A percentile compares a stretch with the other conserved stretches of the same genome.
These are phyloP conservation scores for Phyllostomus discolor DNA, from an alignment of 2,113 vertebrate species.

Conservation along the genomic window DNA sequence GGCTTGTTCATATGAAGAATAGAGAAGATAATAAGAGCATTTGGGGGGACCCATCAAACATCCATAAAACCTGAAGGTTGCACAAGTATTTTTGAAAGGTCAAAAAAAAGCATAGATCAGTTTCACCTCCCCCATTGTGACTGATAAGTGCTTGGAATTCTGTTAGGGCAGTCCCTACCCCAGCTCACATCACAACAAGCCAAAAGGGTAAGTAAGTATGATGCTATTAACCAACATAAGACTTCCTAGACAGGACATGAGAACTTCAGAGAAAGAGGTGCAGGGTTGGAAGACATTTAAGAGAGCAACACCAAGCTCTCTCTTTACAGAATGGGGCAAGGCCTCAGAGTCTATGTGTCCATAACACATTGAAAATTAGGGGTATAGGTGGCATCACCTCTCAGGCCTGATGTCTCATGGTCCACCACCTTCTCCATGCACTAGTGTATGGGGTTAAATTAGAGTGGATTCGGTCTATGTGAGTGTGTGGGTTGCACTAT, in stretches of 20 bases:
- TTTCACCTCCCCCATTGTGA: neutral
- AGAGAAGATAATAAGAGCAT: neutral
- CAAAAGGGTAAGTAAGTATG: neutral
- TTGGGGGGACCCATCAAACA: neutral
- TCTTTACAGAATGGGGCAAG: neutral
- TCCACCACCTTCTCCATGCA: neutral
- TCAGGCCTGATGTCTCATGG: neutral
- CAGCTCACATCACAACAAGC: neutral
- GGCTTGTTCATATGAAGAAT: neutral
- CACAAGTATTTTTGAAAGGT: neutral
- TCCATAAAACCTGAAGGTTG: neutral
- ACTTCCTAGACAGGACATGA: neutral
- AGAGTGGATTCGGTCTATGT: neutral
- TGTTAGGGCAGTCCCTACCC: neutral
- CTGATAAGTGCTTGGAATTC: neutral
- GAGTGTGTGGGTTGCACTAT: neutral
- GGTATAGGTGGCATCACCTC: neutral
- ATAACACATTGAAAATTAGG: neutral
- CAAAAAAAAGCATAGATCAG: neutral
- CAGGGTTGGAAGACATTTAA: neutral
- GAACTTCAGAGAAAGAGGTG: neutral
- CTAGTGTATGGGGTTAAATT: neutral
- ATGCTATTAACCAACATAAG: neutral
- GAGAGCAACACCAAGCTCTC: neutral
- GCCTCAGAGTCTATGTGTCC: neutral